These are phyloP conservation scores for Electrophaes corylata DNA, from an alignment of 2,888 invertebrate species.

Conservation along the genomic window DNA sequence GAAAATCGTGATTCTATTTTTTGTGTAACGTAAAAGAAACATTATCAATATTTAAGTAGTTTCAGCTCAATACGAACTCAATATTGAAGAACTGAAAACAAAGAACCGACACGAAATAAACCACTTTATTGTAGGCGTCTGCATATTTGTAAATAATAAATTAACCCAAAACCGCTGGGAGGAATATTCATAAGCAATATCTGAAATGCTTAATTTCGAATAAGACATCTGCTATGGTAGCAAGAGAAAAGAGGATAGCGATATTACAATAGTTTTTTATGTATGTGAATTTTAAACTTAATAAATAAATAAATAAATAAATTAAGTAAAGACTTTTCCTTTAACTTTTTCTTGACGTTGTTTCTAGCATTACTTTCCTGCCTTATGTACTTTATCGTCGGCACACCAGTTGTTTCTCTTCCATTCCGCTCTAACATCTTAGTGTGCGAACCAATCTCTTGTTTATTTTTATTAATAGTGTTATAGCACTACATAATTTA, in stretches of 20 bases:
- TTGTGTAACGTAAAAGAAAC: slow-evolving; percentile 1
- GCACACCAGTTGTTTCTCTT: too few relatives aligned
- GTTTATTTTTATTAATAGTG: too few relatives aligned
- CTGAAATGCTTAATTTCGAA: slow-evolving; percentile 56
- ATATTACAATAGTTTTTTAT: background rate
- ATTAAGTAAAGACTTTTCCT: too few relatives aligned
- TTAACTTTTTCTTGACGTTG: too few relatives aligned
- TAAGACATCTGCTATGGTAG: slow-evolving; percentile 31
- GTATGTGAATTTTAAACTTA: too few relatives aligned
- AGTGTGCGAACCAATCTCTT: too few relatives aligned
- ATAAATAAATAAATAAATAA: too few relatives aligned
- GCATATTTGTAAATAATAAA: slow-evolving; percentile 45
- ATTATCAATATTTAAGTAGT: slow-evolving; percentile 22
- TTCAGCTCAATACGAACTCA: background rate
- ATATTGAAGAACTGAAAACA: slow-evolving; percentile 8
- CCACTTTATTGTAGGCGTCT: slow-evolving; percentile 40
- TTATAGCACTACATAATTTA: too few relatives aligned
- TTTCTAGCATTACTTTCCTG: too few relatives aligned
- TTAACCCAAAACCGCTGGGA: slow-evolving; percentile 45
- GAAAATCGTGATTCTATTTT: too few relatives aligned
- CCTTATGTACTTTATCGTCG: too few relatives aligned
- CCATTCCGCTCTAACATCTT: too few relatives aligned
- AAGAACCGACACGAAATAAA: slow-evolving; percentile 28
- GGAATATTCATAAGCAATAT: slow-evolving; percentile 52
- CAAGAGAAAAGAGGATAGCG: slow-evolving; percentile 18